Evolutionary conservation across 2,113 vertebrate genomes (phyloP).

Genomic region (Cnemophilus loriae): DNA sequence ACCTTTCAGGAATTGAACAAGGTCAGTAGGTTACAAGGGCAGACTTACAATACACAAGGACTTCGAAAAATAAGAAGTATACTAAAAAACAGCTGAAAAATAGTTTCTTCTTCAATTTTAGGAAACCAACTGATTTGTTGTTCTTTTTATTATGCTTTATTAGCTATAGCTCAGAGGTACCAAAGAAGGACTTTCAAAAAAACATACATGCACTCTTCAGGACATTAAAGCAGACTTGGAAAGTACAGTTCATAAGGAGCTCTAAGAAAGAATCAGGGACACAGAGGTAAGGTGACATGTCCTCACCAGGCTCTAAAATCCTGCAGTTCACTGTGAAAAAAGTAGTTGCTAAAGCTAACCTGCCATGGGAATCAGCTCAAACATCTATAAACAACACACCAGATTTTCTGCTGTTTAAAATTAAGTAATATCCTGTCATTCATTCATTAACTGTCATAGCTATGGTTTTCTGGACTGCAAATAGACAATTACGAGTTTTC

Average conservation of each 20-base stretch:
- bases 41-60: background rate
- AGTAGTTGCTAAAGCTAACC: background rate
- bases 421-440: background rate
- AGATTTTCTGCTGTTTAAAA: background rate
- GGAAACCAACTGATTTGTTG: accelerated
- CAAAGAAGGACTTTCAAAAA: background rate
- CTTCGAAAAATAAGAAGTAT: background rate
- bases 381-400: background rate
- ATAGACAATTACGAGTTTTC: background rate
- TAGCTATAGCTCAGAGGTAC: background rate
- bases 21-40: background rate
- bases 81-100: background rate
- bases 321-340: background rate
- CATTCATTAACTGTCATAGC: background rate
- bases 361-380: background rate
- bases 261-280: background rate
- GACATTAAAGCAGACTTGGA: background rate
- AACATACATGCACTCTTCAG: background rate
- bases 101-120: background rate
- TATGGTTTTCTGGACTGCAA: background rate
- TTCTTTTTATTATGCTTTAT: background rate
- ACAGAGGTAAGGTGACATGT: background rate
- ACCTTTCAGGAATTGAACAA: background rate
- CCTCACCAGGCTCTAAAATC: background rate
- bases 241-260: background rate